These are phyloP conservation scores for Drosophila barbarae DNA, from an alignment of 2,888 invertebrate genomes.

Conservation along the genomic window DNA sequence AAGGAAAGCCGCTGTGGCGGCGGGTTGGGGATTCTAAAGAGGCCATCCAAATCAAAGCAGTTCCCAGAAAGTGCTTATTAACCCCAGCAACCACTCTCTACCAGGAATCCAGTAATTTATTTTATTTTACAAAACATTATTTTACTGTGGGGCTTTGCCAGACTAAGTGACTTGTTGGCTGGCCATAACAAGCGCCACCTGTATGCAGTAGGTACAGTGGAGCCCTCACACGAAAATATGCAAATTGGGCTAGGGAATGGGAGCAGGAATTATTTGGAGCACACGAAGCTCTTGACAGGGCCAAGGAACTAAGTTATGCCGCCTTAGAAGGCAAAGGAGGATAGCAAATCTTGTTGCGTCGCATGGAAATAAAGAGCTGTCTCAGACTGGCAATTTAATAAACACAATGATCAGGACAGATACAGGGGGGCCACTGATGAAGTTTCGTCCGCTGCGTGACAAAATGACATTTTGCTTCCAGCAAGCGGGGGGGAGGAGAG, in stretches of 20 bases:
- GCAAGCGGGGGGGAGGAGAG: constrained; percentile 26
- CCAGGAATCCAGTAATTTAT: constrained; percentile 11
- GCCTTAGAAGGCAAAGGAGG: constrained; percentile 18
- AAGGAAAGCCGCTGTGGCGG: background rate
- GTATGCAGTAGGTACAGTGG: constrained; percentile 7
- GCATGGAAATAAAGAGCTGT: constrained; percentile 57
- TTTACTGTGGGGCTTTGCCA: constrained; percentile 12
- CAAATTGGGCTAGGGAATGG: constrained; percentile 49
- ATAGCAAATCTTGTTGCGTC: constrained; percentile 41
- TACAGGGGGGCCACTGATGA: constrained; percentile 41
- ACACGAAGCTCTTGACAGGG: constrained; percentile 14
- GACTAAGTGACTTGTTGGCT: constrained; percentile 51
- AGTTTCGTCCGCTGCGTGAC: constrained; percentile 65
- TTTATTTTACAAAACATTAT: constrained; percentile 7
- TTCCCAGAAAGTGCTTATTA: constrained; percentile 21
- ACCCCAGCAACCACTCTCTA: background rate
- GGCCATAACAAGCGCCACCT: constrained; percentile 25
- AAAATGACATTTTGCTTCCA: constrained; percentile 70
- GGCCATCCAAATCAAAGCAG: constrained; percentile 13
- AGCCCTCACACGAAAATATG: constrained; percentile 46
- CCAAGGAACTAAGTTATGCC: constrained; percentile 13
- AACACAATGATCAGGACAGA: constrained; percentile 55
- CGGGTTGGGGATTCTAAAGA: background rate
- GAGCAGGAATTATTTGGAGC: constrained; percentile 23
- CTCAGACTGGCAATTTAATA: constrained; percentile 59